Conservation (phyloP, 1,140 invertebrate genomes). For the Zaprionus tsacasi region DNA sequence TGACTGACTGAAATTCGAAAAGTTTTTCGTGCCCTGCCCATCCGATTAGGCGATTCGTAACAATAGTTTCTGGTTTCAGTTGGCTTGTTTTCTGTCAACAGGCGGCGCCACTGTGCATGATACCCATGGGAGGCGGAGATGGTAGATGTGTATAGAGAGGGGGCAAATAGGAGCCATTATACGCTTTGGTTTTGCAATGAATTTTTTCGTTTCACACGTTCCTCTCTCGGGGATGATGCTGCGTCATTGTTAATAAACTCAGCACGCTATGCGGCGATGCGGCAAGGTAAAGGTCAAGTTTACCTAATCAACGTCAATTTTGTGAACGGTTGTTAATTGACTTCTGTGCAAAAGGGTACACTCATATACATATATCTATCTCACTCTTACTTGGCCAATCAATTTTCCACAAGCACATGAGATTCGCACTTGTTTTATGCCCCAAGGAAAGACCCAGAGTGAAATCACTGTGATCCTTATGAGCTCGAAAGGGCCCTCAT, state of each 20-base stretch:
- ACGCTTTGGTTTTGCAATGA: constrained; percentile 41
- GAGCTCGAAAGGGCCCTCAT: constrained; percentile 21
- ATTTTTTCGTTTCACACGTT: constrained; percentile 44
- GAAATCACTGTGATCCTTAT: constrained; percentile 9
- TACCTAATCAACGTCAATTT: constrained; percentile 35
- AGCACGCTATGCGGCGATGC: not conserved
- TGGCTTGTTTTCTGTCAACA: constrained; percentile 31
- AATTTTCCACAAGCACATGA: constrained; percentile 3
- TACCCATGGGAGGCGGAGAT: constrained; percentile 27
- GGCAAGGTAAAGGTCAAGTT: constrained; percentile 51
- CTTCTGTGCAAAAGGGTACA: constrained; percentile 19
- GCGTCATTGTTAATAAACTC: constrained; percentile 69
- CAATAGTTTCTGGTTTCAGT: constrained; percentile 27
- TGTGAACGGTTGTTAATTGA: constrained; percentile 41
- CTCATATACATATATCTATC: not conserved
- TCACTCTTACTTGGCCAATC: constrained; percentile 21
- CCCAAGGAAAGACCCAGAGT: not conserved
- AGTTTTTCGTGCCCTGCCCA: not conserved
- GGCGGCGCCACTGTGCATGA: constrained; percentile 40
- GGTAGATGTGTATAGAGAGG: not conserved
- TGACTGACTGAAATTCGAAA: not conserved
- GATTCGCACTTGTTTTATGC: not conserved
- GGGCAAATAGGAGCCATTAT: constrained; percentile 27
- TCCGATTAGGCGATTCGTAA: constrained; percentile 2
- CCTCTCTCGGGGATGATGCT: constrained; percentile 23